phyloP scores from a whole-genome alignment of 2,797 vertebrate species.

The Buphagus erythrorhynchus region DNA sequence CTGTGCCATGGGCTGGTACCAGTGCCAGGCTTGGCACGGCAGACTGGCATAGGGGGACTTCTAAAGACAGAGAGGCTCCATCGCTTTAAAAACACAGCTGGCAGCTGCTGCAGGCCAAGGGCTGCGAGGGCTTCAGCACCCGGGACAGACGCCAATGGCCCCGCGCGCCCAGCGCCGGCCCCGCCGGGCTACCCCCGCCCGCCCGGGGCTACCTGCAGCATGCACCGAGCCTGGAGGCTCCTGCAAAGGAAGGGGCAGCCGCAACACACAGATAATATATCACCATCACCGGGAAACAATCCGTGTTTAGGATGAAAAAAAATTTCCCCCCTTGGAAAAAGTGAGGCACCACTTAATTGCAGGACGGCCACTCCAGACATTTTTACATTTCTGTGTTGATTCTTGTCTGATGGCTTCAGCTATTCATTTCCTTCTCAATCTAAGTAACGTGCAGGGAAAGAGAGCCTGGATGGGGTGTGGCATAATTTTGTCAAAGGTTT shows the following conservation, averaged over 20 bases:
- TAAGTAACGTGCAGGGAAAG: not conserved
- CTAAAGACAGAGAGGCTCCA: not conserved
- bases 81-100: not conserved
- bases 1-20: not conserved
- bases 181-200: not conserved
- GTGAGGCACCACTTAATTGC: not conserved
- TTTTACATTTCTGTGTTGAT: not conserved
- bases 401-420: not conserved
- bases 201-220: not conserved
- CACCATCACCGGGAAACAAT: accelerated
- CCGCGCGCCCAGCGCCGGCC: not conserved
- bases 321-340: not conserved
- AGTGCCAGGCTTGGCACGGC: not conserved
- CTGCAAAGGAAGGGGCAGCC: not conserved
- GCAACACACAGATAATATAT: accelerated
- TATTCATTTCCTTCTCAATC: not conserved
- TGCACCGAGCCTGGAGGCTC: accelerated
- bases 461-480: not conserved
- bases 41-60: accelerated
- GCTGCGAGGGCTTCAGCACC: conserved; percentile 2
- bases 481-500: not conserved
- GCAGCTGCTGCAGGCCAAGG: not conserved
- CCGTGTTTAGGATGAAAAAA: not conserved
- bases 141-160: conserved; percentile 28
- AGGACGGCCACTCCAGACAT: not conserved